Conservation (phyloP, 2,113 vertebrate genomes). For the Hoplias malabaricus region DNA sequence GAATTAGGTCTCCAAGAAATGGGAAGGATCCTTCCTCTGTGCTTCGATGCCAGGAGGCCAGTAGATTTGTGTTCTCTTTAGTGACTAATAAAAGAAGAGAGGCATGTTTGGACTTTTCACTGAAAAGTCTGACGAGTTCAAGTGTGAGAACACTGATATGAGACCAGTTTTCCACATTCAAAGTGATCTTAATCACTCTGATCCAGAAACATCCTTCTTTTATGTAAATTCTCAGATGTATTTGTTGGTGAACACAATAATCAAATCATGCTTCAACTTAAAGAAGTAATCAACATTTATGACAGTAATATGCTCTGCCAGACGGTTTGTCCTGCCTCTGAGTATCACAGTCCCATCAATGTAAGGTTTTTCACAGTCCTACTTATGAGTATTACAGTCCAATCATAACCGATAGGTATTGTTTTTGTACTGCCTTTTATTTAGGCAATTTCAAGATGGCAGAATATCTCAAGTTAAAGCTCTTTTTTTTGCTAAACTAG, state of each 20-base stretch:
- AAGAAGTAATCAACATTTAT: too few relatives aligned
- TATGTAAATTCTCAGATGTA: not conserved
- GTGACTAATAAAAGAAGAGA: slow-evolving; percentile 38
- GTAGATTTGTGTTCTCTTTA: slow-evolving; percentile 18
- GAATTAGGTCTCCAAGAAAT: slow-evolving; percentile 72
- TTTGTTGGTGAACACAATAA: not conserved
- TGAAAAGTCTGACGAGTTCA: not conserved
- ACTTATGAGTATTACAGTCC: too few relatives aligned
- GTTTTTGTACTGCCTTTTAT: too few relatives aligned
- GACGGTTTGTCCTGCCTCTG: too few relatives aligned
- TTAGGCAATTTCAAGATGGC: too few relatives aligned
- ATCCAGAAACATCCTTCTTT: not conserved
- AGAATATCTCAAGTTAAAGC: too few relatives aligned
- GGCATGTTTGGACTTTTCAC: slow-evolving; percentile 39
- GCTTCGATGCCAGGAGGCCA: slow-evolving; percentile 30
- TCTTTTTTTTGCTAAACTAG: too few relatives aligned
- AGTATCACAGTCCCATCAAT: too few relatives aligned
- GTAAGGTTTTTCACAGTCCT: too few relatives aligned
- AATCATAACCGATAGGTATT: too few relatives aligned
- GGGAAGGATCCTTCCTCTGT: slow-evolving; percentile 48
- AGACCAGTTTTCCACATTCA: not conserved
- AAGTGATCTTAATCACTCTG: not conserved
- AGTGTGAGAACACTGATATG: not conserved
- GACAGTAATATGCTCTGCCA: too few relatives aligned
- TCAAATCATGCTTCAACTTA: not conserved